phyloP scores from a whole-genome alignment of 1,140 invertebrate genomes.

The Drosophila serrata region DNA sequence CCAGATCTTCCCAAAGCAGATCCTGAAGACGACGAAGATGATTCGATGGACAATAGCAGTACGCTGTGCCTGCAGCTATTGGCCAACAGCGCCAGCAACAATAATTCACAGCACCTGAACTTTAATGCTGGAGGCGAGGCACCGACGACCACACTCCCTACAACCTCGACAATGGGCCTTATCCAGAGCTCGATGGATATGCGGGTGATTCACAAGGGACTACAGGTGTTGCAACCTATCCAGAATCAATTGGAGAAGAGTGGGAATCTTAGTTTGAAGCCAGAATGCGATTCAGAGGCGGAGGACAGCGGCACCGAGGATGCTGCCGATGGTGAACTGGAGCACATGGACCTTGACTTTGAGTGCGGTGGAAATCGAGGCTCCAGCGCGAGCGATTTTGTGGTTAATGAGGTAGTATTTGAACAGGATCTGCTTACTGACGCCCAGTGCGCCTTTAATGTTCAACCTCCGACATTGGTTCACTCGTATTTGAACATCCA shows the following conservation, averaged over 20 bases:
- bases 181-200: conserved; percentile 88
- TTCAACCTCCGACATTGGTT: conserved; percentile 93
- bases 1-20: conserved; percentile 80
- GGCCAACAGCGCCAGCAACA: conserved; percentile 76
- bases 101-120: conserved; percentile 78
- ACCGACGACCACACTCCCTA: conserved; percentile 35
- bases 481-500: conserved; percentile 94
- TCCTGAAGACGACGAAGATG: conserved; percentile 87
- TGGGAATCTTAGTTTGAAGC: conserved; percentile 50
- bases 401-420: conserved; percentile 75
- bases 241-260: conserved; percentile 81
- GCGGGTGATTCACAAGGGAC: conserved; percentile 90
- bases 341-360: conserved; percentile 65
- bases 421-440: conserved; percentile 89
- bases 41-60: conserved; percentile 86
- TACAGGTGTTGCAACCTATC: conserved; percentile 90
- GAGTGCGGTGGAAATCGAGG: conserved; percentile 52
- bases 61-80: conserved; percentile 85
- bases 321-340: conserved; percentile 55
- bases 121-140: conserved; percentile 66
- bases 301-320: conserved; percentile 75
- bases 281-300: conserved; percentile 72
- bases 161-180: conserved; percentile 72
- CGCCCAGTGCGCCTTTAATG: conserved; percentile 90
- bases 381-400: conserved; percentile 69